Evolutionary conservation across 2,113 vertebrate species (phyloP).

Genomic region (Pachyramphus minor): DNA sequence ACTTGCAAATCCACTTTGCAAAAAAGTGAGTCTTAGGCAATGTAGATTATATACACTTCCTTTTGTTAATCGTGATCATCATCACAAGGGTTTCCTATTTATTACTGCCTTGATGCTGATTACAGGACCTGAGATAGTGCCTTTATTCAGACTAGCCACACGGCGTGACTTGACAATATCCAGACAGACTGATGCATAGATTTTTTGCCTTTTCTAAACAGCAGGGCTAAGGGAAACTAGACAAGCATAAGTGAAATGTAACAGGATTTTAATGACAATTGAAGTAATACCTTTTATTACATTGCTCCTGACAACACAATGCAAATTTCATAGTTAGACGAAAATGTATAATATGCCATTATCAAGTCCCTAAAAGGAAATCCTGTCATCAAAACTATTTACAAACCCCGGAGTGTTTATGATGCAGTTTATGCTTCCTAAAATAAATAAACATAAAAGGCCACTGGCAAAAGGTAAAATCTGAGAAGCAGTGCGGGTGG

Average conservation of each 20-base stretch:
- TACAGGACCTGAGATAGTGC: background rate
- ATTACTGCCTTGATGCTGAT: background rate
- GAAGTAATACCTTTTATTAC: background rate
- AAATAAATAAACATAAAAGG: background rate
- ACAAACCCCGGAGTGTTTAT: background rate
- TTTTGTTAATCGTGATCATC: background rate
- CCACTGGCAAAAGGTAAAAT: background rate
- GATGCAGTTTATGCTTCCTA: background rate
- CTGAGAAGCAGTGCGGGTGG: background rate
- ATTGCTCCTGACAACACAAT: background rate
- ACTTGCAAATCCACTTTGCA: slow-evolving; percentile 29
- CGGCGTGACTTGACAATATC: background rate
- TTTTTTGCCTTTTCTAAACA: slow-evolving; percentile 1
- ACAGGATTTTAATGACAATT: background rate
- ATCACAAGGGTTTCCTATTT: slow-evolving; percentile 15
- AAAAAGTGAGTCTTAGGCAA: background rate
- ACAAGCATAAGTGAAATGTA: background rate
- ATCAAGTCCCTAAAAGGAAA: background rate
- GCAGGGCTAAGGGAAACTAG: background rate
- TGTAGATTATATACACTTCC: slow-evolving; percentile 3
- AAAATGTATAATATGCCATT: background rate
- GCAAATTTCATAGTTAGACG: background rate
- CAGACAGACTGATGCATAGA: background rate
- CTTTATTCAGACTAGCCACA: background rate
- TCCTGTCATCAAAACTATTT: background rate